These are phyloP conservation scores for Omphaloscelis lunosa DNA, from an alignment of 2,888 invertebrate genomes.

Conservation along the genomic window DNA sequence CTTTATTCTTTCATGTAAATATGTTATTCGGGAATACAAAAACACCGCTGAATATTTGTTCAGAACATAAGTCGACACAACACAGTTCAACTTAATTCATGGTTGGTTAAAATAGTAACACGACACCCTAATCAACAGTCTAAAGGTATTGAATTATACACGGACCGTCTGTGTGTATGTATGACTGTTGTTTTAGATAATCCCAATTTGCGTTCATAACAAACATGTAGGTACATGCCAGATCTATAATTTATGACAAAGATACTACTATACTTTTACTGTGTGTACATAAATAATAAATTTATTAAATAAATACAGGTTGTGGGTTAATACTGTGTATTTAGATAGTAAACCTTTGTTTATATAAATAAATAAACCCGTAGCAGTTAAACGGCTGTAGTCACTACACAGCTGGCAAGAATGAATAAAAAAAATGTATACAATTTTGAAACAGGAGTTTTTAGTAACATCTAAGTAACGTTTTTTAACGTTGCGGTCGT, in stretches of 20 bases:
- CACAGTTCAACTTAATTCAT: not conserved
- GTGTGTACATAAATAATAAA: not conserved
- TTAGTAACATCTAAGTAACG: not conserved
- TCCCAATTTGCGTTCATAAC: not conserved
- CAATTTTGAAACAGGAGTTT: not conserved
- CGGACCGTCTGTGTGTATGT: not conserved
- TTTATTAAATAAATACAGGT: too few species aligned
- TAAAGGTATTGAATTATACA: not conserved
- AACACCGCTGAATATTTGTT: conserved; percentile 6
- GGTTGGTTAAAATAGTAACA: conserved; percentile 23
- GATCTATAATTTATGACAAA: not conserved
- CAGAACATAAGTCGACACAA: conserved; percentile 10
- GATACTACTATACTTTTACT: not conserved
- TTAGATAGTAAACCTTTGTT: not conserved
- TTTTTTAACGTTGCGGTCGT: too few species aligned
- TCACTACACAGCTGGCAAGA: not conserved
- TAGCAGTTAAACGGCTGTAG: not conserved
- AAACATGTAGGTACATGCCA: not conserved
- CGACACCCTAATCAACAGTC: not conserved
- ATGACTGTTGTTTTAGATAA: not conserved
- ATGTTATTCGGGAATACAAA: not conserved
- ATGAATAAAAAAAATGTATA: not conserved
- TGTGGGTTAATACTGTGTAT: not conserved
- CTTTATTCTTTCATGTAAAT: not conserved
- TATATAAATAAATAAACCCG: not conserved